Percentiles rank a stretch among this genome's conserved stretches.
Evolutionary conservation across 2,888 invertebrate species (phyloP).

Genomic region (Habrosyne pyritoides): DNA sequence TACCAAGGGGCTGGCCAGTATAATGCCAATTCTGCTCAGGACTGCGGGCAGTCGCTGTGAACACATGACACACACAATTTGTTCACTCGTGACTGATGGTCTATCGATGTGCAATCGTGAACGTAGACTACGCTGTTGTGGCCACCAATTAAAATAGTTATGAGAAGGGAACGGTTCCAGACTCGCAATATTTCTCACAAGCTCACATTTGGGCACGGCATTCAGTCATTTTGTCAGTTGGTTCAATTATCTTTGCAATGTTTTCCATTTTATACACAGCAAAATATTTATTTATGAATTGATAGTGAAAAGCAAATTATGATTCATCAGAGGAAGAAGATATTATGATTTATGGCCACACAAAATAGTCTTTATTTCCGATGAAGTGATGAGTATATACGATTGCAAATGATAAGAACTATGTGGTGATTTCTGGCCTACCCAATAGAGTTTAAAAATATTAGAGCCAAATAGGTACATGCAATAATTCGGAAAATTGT

Average conservation of each 20-base stretch:
- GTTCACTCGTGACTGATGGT: constrained; percentile 81
- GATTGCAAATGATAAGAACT: constrained; percentile 42
- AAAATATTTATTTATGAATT: constrained; percentile 16
- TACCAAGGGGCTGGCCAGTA: constrained; percentile 98
- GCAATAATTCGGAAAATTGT: constrained; percentile 47
- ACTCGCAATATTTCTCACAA: background rate
- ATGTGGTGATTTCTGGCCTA: constrained; percentile 55
- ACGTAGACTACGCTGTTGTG: constrained; percentile 77
- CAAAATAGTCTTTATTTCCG: constrained; percentile 70
- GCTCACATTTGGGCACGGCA: background rate
- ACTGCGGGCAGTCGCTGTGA: constrained; percentile 97
- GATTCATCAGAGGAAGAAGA: constrained; percentile 34
- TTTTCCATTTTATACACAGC: constrained; percentile 55
- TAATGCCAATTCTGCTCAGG: constrained; percentile 97
- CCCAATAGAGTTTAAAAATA: constrained; percentile 32
- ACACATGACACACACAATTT: constrained; percentile 86
- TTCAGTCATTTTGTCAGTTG: background rate
- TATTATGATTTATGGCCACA: constrained; percentile 63
- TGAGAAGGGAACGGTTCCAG: constrained; percentile 13
- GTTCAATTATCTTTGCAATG: constrained; percentile 75
- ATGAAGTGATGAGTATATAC: constrained; percentile 37
- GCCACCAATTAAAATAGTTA: constrained; percentile 48
- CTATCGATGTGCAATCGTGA: constrained; percentile 75
- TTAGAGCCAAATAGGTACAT: constrained; percentile 45
- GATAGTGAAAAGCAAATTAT: constrained; percentile 26